These are phyloP conservation scores for Epirrhoe alternata DNA, from an alignment of 2,888 invertebrate species.

Conservation along the genomic window DNA sequence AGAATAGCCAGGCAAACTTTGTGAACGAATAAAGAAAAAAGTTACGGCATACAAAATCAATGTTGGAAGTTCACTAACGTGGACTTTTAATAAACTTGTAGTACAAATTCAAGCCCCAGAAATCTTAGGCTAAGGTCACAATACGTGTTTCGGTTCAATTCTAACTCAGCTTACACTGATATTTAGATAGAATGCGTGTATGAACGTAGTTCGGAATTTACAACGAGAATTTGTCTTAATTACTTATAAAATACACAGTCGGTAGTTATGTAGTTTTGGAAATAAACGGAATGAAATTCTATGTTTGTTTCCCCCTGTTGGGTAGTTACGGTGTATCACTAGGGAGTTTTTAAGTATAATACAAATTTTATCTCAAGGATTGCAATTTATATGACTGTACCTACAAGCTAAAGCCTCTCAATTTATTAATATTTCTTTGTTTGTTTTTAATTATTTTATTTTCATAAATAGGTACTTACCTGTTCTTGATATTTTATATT, in stretches of 20 bases:
- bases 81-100: no score
- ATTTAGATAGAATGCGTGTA: not conserved
- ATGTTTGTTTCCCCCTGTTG: not conserved
- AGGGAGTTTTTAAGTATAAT: not conserved
- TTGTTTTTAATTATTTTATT: no score
- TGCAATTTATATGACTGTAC: not conserved
- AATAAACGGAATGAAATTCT: constrained; percentile 3
- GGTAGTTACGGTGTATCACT: not conserved
- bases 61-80: constrained; percentile 44
- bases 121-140: constrained; percentile 3
- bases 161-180: constrained; percentile 8
- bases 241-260: constrained; percentile 1
- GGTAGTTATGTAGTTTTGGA: not conserved
- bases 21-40: constrained; percentile 18
- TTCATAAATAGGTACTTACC: no score
- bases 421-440: not conserved
- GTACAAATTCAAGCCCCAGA: no score
- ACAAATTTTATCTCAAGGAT: not conserved
- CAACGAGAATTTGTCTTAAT: constrained; percentile 5
- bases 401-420: not conserved
- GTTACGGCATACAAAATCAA: constrained; percentile 40
- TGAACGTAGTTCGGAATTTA: not conserved
- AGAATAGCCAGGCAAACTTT: constrained; percentile 18
- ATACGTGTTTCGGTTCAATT: constrained; percentile 14
- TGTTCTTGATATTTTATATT: no score